Evolutionary conservation across 2,113 vertebrate genomes (phyloP).

Genomic region (Pipra filicauda): DNA sequence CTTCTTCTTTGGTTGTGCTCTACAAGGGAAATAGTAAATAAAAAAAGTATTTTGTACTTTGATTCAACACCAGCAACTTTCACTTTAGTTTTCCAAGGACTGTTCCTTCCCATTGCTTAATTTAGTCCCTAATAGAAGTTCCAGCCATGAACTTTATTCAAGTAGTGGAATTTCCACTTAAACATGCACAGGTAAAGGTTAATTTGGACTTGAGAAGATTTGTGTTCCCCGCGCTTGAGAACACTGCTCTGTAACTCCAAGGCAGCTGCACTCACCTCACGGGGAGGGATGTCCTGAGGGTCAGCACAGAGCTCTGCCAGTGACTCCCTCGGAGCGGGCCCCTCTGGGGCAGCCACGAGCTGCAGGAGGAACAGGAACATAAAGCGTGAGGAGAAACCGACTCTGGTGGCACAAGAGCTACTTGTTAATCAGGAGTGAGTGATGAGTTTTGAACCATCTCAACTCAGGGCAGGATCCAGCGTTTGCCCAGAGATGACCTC

Average conservation of each 20-base stretch:
- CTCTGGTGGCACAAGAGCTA: neutral
- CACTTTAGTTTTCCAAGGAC: neutral
- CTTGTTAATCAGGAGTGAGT: neutral
- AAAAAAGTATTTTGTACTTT: neutral
- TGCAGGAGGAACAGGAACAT: neutral
- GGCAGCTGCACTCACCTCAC: conserved; percentile 74
- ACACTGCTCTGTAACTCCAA: accelerated
- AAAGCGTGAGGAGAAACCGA: neutral
- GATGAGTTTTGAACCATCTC: neutral
- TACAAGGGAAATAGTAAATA: conserved; percentile 38
- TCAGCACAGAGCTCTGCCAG: conserved; percentile 80
- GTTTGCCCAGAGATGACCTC: neutral
- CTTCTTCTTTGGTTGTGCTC: conserved; percentile 91
- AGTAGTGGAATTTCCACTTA: neutral
- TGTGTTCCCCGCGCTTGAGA: neutral
- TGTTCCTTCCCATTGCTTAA: neutral
- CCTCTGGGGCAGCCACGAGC: conserved; percentile 60
- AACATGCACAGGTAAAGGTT: neutral
- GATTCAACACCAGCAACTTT: neutral
- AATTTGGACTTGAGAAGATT: neutral
- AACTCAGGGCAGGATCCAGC: no score
- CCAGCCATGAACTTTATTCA: neutral
- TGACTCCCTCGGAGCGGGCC: conserved; percentile 61
- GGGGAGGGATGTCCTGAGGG: conserved; percentile 77
- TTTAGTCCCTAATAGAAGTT: neutral